Evolutionary conservation across 2,113 vertebrate species (phyloP), one percentile per base, ranked within the genome.

Genomic region (Callopanchax toddi): DNA sequence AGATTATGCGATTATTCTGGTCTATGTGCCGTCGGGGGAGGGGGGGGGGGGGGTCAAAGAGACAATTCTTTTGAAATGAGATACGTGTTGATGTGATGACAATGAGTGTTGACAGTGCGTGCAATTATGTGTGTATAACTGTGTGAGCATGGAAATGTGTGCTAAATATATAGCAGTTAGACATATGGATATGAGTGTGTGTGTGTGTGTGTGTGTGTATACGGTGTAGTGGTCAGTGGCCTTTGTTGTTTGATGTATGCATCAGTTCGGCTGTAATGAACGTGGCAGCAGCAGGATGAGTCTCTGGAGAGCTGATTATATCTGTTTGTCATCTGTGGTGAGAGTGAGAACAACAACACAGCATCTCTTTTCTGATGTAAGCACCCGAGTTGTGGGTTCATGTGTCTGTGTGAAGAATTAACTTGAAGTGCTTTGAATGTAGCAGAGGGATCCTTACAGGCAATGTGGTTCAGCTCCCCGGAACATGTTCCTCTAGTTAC

Each of bases 301-400:
- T 90, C 87, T 84, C 88, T 50, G 60, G 86, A 85, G 88, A 89
- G 70, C 67, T 89, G 89, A 89, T 86, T 85, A 86, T 82, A 80
- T 85, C 80, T 87, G 89, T 89, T 89, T 86, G 85, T 87, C 79
- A 78, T 86, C 82, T 74, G 76, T 60, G 74, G 49, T 17, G 75
- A 74, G 55, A 63, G 56, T 20, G 32, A 63, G 68, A 77, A 75
- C 69, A 43, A 71, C 79, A 68, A 62, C 76, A 68, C 48, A 63
- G 60, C 60, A 61, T 56, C 67, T 49, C n/a, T 74, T 63, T 50
- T 69, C 70, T 78, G 65, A 83, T 70, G 51, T 57, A 57, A 40
- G 52, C 57, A 78, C 49, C 7, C 37, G 12, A 82, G 58, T 64
- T 65, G 60, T 55, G 60, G 54, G 26, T 32, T 15, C 65, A 29